Conservation (phyloP, 1,140 invertebrate species). For the Bicyclus anynana region DNA sequence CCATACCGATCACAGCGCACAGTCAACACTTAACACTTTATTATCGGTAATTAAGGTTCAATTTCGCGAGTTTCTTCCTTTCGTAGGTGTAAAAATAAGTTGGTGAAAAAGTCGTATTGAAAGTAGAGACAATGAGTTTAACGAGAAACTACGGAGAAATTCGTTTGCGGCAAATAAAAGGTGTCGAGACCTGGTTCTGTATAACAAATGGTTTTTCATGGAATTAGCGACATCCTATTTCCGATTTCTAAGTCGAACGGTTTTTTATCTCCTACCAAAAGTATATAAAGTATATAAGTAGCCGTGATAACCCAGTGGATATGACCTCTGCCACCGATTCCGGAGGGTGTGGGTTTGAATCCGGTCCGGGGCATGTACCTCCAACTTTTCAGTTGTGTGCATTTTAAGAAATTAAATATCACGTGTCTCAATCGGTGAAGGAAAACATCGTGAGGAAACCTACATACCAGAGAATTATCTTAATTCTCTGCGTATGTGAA, state of each 20-base stretch:
- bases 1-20: not conserved
- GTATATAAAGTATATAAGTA: too few species aligned
- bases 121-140: slow-evolving; percentile 28
- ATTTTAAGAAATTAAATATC: too few species aligned
- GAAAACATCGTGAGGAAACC: too few species aligned
- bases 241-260: not conserved
- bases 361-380: too few species aligned
- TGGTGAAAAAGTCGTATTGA: slow-evolving; percentile 23
- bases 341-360: too few species aligned
- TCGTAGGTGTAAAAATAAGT: not conserved
- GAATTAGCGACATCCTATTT: not conserved
- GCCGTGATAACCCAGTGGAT: too few species aligned
- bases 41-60: not conserved
- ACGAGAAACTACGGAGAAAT: slow-evolving; percentile 25
- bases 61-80: not conserved
- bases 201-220: not conserved
- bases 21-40: slow-evolving; percentile 4
- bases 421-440: too few species aligned
- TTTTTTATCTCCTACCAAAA: too few species aligned
- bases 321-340: too few species aligned
- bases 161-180: slow-evolving; percentile 24
- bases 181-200: slow-evolving; percentile 1
- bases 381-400: too few species aligned
- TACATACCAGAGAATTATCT: too few species aligned
- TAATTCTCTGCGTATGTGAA: too few species aligned